These are phyloP conservation scores for Marronus borbonicus DNA, from an alignment of 2,888 invertebrate genomes.

Conservation along the genomic window DNA sequence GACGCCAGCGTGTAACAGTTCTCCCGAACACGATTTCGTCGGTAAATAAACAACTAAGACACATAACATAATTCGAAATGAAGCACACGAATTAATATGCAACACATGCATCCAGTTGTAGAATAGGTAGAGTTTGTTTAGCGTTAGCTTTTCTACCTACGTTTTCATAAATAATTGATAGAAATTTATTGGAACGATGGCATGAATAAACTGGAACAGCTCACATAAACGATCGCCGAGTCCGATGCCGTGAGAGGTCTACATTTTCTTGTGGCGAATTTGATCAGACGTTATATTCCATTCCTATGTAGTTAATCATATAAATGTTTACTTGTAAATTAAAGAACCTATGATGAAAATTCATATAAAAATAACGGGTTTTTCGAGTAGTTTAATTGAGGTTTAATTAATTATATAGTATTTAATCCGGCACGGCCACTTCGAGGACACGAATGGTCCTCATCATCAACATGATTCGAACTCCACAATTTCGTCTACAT, in stretches of 20 bases:
- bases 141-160: constrained; percentile 22
- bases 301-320: background rate
- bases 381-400: no score
- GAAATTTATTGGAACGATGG: constrained; percentile 30
- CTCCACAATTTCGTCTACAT: no score
- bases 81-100: constrained; percentile 38
- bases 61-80: constrained; percentile 33
- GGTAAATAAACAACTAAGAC: constrained; percentile 43
- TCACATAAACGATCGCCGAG: background rate
- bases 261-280: background rate
- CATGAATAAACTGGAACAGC: constrained; percentile 25
- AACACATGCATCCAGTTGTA: constrained; percentile 39
- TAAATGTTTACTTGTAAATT: background rate
- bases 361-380: no score
- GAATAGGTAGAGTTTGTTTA: constrained; percentile 33
- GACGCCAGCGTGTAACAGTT: constrained; percentile 30
- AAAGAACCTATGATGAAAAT: no score
- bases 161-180: constrained; percentile 41
- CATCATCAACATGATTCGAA: no score
- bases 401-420: no score
- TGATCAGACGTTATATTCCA: background rate
- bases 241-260: background rate
- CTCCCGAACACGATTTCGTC: constrained; percentile 24
- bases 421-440: no score
- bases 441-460: no score